Conservation (phyloP, 1,140 invertebrate species). For the Lanistes nyassanus region DNA sequence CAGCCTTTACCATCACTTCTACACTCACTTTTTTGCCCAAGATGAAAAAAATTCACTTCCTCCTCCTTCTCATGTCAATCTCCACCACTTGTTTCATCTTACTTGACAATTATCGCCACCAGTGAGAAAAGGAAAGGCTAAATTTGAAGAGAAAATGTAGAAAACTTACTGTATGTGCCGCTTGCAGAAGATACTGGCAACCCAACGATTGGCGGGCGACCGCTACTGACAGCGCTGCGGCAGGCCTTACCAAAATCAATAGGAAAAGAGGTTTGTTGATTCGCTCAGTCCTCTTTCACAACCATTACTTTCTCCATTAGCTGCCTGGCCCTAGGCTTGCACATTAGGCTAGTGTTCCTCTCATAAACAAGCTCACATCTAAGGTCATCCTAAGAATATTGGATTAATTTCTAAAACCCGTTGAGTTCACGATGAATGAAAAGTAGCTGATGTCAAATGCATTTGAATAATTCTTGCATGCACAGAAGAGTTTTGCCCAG, state of each 20-base stretch:
- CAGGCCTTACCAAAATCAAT: conserved; percentile 26
- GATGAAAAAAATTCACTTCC: no score
- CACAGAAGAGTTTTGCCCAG: not conserved
- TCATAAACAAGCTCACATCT: not conserved
- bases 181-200: conserved; percentile 19
- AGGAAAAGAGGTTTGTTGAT: conserved; percentile 30
- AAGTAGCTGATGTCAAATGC: conserved; percentile 2
- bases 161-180: conserved; percentile 11
- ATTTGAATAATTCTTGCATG: not conserved
- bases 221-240: conserved; percentile 20
- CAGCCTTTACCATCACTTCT: not conserved
- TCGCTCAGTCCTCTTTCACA: conserved; percentile 20
- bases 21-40: no score
- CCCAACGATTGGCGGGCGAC: conserved; percentile 22
- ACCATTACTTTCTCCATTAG: conserved; percentile 19
- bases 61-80: no score
- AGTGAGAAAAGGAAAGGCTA: no score
- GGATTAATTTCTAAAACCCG: not conserved
- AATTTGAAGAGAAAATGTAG: conserved; percentile 15
- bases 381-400: not conserved
- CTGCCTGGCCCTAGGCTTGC: conserved; percentile 5
- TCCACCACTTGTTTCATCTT: no score
- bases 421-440: not conserved
- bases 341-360: no score
- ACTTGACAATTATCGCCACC: no score